Conservation (phyloP, 2,888 invertebrate genomes). For the Pantelozetes paolii region DNA sequence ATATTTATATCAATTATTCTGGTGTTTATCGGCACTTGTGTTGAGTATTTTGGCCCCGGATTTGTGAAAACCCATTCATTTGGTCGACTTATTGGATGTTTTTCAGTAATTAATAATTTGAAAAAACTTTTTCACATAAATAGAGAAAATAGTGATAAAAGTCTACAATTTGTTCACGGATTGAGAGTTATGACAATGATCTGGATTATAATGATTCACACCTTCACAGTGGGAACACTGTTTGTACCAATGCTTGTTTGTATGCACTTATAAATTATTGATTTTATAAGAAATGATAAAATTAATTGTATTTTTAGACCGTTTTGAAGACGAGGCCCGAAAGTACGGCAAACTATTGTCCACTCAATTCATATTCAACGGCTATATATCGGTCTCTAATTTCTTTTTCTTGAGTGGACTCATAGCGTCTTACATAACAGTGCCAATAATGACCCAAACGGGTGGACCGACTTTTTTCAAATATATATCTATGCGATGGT, state of each 20-base stretch:
- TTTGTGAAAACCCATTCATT: not conserved
- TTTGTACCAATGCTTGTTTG: slow-evolving; percentile 39
- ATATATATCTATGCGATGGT: slow-evolving; percentile 2
- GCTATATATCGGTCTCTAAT: slow-evolving; percentile 24
- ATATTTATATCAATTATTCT: not conserved
- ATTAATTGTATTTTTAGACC: slow-evolving; percentile 6
- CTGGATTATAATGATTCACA: slow-evolving; percentile 38
- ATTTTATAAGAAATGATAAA: too few species aligned
- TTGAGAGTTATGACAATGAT: slow-evolving; percentile 32
- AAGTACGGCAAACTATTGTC: slow-evolving; percentile 12
- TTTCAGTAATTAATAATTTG: slow-evolving; percentile 7
- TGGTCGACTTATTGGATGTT: slow-evolving; percentile 22
- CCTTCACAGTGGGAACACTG: slow-evolving; percentile 36
- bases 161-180: slow-evolving; percentile 29
- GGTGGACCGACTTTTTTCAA: slow-evolving; percentile 21
- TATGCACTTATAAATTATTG: not conserved
- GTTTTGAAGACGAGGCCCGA: slow-evolving; percentile 39
- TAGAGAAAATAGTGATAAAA: not conserved
- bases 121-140: not conserved
- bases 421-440: slow-evolving; percentile 5
- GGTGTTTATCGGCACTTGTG: not conserved
- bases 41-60: not conserved
- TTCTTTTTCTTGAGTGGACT: slow-evolving; percentile 34
- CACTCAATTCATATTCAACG: slow-evolving; percentile 39
- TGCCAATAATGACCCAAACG: not conserved